Evolutionary conservation across 2,113 vertebrate species (phyloP).

Genomic region (Candoia aspera): DNA sequence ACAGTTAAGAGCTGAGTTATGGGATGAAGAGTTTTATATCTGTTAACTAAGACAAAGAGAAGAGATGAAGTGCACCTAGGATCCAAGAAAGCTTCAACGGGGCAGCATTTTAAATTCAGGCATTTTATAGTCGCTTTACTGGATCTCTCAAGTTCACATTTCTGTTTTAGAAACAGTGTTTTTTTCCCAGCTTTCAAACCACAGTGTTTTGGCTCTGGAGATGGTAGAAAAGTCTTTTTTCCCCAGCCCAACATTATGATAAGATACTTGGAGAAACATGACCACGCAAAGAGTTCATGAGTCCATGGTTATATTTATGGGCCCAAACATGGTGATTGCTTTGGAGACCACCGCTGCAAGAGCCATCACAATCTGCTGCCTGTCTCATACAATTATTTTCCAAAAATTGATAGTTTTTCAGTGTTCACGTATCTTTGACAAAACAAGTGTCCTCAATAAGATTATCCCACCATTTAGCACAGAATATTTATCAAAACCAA

Average conservation of each 20-base stretch:
- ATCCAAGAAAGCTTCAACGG: background rate
- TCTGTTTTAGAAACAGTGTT: background rate
- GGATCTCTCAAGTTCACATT: background rate
- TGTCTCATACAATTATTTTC: background rate
- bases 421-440: background rate
- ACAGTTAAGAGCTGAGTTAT: too few species aligned
- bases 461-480: background rate
- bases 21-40: too few species aligned
- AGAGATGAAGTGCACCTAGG: background rate
- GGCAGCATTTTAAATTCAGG: background rate
- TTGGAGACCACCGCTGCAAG: background rate
- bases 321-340: background rate
- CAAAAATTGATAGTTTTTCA: background rate
- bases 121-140: background rate
- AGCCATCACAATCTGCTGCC: background rate
- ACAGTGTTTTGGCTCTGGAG: background rate
- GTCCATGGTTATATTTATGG: background rate
- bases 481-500: background rate
- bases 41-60: too few species aligned
- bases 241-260: background rate
- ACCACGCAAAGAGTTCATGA: background rate
- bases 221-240: background rate
- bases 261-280: background rate
- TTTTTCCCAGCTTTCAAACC: background rate
- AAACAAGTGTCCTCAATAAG: background rate